These are phyloP conservation scores for Phainopepla nitens DNA, from an alignment of 2,113 vertebrate species.

Conservation along the genomic window DNA sequence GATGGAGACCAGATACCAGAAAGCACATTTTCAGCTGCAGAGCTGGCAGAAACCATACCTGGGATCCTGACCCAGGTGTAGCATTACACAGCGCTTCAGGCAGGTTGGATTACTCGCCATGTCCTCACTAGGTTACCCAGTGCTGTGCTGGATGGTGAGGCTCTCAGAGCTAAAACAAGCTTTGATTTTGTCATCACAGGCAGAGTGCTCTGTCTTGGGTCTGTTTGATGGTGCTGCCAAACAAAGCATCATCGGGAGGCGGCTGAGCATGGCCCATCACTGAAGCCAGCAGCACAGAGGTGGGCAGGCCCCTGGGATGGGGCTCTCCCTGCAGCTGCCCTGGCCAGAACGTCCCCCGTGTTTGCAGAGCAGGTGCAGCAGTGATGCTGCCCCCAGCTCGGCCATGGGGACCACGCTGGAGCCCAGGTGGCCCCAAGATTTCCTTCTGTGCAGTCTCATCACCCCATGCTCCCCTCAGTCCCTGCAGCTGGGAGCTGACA, in stretches of 20 bases:
- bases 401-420: neutral
- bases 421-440: neutral
- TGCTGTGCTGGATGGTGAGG: neutral
- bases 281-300: neutral
- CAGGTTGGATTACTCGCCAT: neutral
- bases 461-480: neutral
- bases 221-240: neutral
- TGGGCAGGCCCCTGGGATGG: neutral
- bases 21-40: conserved; percentile 18
- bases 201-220: neutral
- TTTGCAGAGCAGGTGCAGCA: fast-evolving
- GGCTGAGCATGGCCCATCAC: neutral
- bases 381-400: fast-evolving
- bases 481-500: neutral
- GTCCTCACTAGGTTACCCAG: neutral
- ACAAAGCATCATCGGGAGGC: fast-evolving
- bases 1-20: conserved; percentile 55
- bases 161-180: neutral
- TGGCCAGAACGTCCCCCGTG: neutral
- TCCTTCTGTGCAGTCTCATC: neutral
- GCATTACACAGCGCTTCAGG: fast-evolving
- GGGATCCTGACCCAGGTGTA: conserved; percentile 32
- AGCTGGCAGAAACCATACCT: conserved; percentile 48
- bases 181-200: neutral
- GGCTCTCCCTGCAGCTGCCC: neutral